Base-by-base conservation (phyloP, 2,797 vertebrate genomes). In the Microctenopoma steveboyesi region DNA sequence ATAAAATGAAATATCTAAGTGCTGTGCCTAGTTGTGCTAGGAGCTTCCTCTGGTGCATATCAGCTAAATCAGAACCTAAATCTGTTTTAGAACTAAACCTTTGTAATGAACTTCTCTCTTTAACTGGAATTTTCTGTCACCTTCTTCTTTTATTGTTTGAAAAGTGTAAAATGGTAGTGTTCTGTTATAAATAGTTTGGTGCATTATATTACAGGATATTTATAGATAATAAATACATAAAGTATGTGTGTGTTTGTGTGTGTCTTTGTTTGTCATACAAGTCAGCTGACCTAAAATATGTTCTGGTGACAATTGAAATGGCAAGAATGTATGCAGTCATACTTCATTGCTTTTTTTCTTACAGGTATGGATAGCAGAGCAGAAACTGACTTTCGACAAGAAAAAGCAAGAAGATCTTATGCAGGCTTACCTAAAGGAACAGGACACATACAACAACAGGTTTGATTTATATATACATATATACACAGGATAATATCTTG, bases 351-450 rank as follows among this genome's bases (percentile, higher is more conserved):
- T 43, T 7, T 62, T 35, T 18, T 13, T 69, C 30, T 46, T 65
- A 48, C 86, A 99, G 98, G 97, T 98, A 95, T 99, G 98, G 98
- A 99, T 99, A 81, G 97, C 97, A 16, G 98, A 99, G 83, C 98
- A 99, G 91, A 99, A 99, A 87, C 94, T 99, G 76, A 97, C 94
- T 0, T 99, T 97, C 74, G 97, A 99, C 39, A 99, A 98, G 92
- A 97, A 92, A 87, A 98, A 98, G 87, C 98, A 99, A 85, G 98
- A 99, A 86, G 98, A 99, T 33, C 92, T 99, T 68, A 97, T 99
- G 97, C 95, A 97, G 76, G 96, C 98, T 0, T 99, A 99, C 64
- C 77, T 98, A 79, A 99, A 99, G 89, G 98, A 99, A 76, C 98
- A 99, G 90, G 98, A 99, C 8, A 96, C 93, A 0, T 99, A 99